These are phyloP conservation scores for Leucoraja erinaceus DNA, from an alignment of 2,113 vertebrate species.

Conservation along the genomic window DNA sequence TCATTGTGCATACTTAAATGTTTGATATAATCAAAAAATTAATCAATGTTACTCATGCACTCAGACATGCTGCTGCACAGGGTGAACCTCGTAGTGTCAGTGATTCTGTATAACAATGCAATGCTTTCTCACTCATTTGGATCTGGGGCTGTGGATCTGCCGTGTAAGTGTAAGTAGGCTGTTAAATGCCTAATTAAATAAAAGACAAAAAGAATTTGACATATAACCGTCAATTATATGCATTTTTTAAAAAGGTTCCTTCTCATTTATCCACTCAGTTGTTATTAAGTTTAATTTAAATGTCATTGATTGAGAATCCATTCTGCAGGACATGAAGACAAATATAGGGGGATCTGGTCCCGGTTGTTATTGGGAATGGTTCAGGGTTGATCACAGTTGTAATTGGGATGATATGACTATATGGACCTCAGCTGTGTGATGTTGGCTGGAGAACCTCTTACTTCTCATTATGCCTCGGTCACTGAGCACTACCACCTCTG, in stretches of 20 bases:
- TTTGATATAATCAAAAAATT: neutral
- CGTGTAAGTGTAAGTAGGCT: neutral
- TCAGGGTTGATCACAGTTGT: neutral
- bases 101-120: neutral
- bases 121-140: neutral
- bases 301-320: neutral
- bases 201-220: neutral
- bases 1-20: neutral
- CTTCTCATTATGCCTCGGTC: neutral
- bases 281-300: neutral
- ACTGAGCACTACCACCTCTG: neutral
- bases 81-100: neutral
- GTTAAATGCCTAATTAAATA: neutral
- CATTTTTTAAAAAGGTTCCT: neutral
- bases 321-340: neutral
- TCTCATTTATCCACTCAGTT: neutral
- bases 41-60: neutral
- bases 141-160: neutral
- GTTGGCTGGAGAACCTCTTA: neutral
- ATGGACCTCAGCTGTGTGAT: neutral
- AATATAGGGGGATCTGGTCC: neutral
- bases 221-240: neutral
- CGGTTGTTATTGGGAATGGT: neutral
- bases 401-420: neutral
- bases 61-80: neutral